Base-by-base conservation (phyloP, 1,140 invertebrate species). In the Drosophila rhopaloa region DNA sequence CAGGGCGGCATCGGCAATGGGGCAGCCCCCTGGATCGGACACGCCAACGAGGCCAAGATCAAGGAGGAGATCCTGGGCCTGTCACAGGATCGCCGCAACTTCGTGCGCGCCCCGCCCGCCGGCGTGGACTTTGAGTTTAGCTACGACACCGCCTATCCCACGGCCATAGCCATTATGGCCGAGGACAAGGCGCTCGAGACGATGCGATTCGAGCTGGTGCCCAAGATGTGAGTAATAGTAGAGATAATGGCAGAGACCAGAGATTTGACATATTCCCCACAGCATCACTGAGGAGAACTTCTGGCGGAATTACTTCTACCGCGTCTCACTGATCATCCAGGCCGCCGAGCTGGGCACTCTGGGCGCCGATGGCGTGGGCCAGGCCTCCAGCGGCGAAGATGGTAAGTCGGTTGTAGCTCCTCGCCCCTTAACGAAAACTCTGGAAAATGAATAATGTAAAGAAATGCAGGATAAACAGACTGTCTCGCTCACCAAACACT, bases 221-320 rank as follows among this genome's bases (percentile, higher is more conserved):
- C 99, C 76, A 99, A 99, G 97, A 95, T 98, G 96, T 97, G 93
- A 95, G 95, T 95, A 68, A 68, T 6, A 19, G 11, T 0, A 8
- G 14, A 29, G 16, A 35, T 16, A 5, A 4, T 6, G 3, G 1
- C 11, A 14, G 8, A 37, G 8, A 38, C 5, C 5, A 16, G 37
- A 32, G 4, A 7, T 5, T 13, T 27, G 9, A 44, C 16, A 10
- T 5, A 24, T 32, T 10, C 2, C 0, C 3, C 3, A 55, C 93
- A 99, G 98, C 91, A 97, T 99, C 88, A 98, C 96, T 89, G 99
- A 99, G 94, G 98, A 99, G 93, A 97, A 97, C 91, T 99, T 99
- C 94, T 99, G 98, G 99, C 95, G 98, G 85, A 99, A 99, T 94
- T 99, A 99, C 93, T 99, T 99, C 94, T 99, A 99, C 94, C 97